A percentile compares a stretch with the other conserved stretches of the same genome.
Evolutionary conservation across 2,888 invertebrate genomes (phyloP).

Genomic region (Sinotaia quadrata): DNA sequence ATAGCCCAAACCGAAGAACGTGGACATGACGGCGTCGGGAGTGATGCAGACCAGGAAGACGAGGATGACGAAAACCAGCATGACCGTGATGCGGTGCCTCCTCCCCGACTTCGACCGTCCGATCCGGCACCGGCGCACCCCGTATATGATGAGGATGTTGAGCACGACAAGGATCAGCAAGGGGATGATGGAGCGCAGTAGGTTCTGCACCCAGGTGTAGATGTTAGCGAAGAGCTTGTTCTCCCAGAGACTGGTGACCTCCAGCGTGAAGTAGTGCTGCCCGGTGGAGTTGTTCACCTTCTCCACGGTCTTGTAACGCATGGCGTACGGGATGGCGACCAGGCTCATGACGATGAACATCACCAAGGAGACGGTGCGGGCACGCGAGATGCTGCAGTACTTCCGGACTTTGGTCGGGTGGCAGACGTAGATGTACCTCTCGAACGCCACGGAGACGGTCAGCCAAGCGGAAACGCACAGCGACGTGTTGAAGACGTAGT

Average conservation of each 20-base stretch:
- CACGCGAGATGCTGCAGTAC: constrained; percentile 56
- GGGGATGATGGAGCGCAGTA: constrained; percentile 66
- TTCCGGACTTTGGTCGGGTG: constrained; percentile 56
- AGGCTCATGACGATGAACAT: constrained; percentile 63
- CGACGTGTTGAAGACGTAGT: constrained; percentile 67
- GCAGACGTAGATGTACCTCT: constrained; percentile 68
- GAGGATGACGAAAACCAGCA: constrained; percentile 67
- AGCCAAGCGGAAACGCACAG: constrained; percentile 67
- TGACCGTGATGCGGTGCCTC: constrained; percentile 45
- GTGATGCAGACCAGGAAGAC: constrained; percentile 68
- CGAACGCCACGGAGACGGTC: constrained; percentile 67
- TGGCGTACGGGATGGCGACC: constrained; percentile 63
- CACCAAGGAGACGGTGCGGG: constrained; percentile 53
- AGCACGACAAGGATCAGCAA: constrained; percentile 60
- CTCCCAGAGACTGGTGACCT: constrained; percentile 57
- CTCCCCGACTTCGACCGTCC: constrained; percentile 53
- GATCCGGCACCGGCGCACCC: constrained; percentile 56
- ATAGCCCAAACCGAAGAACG: constrained; percentile 67
- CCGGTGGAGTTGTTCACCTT: constrained; percentile 45
- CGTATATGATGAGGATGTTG: constrained; percentile 64
- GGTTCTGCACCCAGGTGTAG: constrained; percentile 66
- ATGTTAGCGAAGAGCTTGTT: constrained; percentile 55
- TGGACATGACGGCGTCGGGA: constrained; percentile 70
- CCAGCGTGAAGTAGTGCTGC: constrained; percentile 45
- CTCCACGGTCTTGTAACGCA: constrained; percentile 60